phyloP scores from a whole-genome alignment of 2,888 invertebrate genomes.

The Cosmia pyralina region DNA sequence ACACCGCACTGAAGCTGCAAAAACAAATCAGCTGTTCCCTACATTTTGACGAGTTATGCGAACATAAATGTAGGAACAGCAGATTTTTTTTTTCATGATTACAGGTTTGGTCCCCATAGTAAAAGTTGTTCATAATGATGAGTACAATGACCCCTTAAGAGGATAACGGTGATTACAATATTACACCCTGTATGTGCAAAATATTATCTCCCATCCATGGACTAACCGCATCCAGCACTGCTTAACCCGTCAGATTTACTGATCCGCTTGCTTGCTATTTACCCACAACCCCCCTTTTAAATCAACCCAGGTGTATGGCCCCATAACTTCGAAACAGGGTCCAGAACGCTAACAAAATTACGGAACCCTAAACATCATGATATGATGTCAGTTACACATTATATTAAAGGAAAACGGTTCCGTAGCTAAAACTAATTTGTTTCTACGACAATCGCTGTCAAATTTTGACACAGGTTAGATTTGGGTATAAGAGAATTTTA shows the following conservation, averaged over 20 bases:
- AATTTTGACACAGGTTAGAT: constrained; percentile 62
- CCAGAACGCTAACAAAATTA: constrained; percentile 43
- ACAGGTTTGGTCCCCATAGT: too few species aligned
- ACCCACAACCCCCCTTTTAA: constrained; percentile 17
- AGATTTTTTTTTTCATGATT: too few species aligned
- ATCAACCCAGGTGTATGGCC: constrained; percentile 22
- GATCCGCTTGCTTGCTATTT: background rate
- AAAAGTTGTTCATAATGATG: too few species aligned
- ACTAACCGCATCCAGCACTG: too few species aligned
- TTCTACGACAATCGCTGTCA: constrained; percentile 63
- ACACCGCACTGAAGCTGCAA: too few species aligned
- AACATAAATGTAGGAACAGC: too few species aligned
- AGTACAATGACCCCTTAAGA: too few species aligned
- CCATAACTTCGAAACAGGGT: constrained; percentile 26
- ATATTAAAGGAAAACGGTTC: constrained; percentile 54
- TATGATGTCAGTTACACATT: constrained; percentile 46
- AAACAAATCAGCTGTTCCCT: too few species aligned
- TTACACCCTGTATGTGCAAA: background rate
- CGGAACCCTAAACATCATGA: constrained; percentile 45
- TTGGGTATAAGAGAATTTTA: constrained; percentile 22
- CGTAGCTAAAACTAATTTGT: constrained; percentile 62
- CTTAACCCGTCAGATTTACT: constrained; percentile 18
- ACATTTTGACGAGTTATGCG: too few species aligned
- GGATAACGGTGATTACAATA: too few species aligned
- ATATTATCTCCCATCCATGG: background rate